Evolutionary conservation across 2,888 invertebrate species (phyloP), one percentile per base, ranked within the genome.

Genomic region (Nemotelus nigrinus): DNA sequence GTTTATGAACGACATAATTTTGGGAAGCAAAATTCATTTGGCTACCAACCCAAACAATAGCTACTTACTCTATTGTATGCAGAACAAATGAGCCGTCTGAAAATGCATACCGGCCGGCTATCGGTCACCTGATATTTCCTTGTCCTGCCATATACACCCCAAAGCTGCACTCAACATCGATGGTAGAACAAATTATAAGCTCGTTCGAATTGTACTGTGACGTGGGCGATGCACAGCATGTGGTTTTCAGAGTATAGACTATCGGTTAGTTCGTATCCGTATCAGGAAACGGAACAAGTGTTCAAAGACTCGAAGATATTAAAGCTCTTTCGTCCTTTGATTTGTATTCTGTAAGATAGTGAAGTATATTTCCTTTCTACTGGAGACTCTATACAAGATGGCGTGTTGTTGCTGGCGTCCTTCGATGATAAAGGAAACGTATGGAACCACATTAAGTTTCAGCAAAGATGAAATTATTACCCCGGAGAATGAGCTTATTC

Each of bases 401-500:
- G 60, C 60, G 60, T 60, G 60, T 60, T 25, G 60, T 43, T 7
- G 3, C 60, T 4, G 7, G 7, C 41, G 25, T 41, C 41, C 8
- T 50, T 50, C 50, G 5, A 8, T 50, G 50, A 50, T 7, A 8
- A 50, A 50, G 50, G 50, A 50, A 5, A 7, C 8, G 50, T 7
- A 50, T 50, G 50, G 50, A 50, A 8, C 50, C 8, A 50, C 50
- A 50, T 50, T 50, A 50, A 50, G 5, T 8, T 50, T 50, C 50
- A 8, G 50, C 50, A n/a, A 39, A 60, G 39, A 60, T 60, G 60
- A 60, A 60, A 60, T 60, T 60, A 60, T 60, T 60, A 41, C 41
- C 41, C 25, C 2, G 39, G 60, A 60, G 60, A 60, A 60, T 60
- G 39, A 43, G 2, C 41, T 39, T 43, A 60, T 60, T 60, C 60